phyloP scores from a whole-genome alignment of 37 sponge, comb jelly and placozoan species.

The Cliona cf. orientalis region DNA sequence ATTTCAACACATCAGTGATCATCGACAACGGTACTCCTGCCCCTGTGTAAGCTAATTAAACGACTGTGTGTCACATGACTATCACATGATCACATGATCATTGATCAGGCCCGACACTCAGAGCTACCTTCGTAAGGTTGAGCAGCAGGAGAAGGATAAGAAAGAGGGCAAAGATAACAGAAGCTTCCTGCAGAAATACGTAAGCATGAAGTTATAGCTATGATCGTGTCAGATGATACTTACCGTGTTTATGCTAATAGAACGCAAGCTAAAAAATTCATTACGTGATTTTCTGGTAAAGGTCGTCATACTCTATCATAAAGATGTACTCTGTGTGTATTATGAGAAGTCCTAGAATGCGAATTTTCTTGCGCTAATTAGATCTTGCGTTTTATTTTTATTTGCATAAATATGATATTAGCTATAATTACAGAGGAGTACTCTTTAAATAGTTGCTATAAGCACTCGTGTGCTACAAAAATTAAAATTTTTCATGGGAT shows the following conservation, averaged over 20 bases:
- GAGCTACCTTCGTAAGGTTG: conserved; percentile 41
- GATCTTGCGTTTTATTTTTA: too few relatives aligned
- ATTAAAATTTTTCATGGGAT: too few relatives aligned
- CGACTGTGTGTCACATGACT: background rate
- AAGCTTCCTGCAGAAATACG: conserved; percentile 73
- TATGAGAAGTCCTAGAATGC: too few relatives aligned
- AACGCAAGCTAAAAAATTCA: background rate
- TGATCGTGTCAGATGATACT: background rate
- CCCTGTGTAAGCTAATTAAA: conserved; percentile 38
- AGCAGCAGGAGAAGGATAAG: conserved; percentile 43
- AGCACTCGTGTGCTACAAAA: too few relatives aligned
- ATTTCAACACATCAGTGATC: conserved; percentile 40
- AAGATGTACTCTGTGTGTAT: too few relatives aligned
- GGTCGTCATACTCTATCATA: too few relatives aligned
- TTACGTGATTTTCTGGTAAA: background rate
- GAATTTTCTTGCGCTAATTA: too few relatives aligned
- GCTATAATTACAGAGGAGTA: too few relatives aligned
- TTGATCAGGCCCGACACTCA: conserved; percentile 45
- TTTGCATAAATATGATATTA: too few relatives aligned
- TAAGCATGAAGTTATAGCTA: background rate
- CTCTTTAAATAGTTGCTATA: too few relatives aligned
- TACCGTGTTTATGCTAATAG: background rate
- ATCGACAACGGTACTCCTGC: conserved; percentile 43
- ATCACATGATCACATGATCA: background rate
- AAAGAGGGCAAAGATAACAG: conserved; percentile 45